phyloP scores from a whole-genome alignment of 2,113 vertebrate genomes.

The Psilopsiagon aurifrons region DNA sequence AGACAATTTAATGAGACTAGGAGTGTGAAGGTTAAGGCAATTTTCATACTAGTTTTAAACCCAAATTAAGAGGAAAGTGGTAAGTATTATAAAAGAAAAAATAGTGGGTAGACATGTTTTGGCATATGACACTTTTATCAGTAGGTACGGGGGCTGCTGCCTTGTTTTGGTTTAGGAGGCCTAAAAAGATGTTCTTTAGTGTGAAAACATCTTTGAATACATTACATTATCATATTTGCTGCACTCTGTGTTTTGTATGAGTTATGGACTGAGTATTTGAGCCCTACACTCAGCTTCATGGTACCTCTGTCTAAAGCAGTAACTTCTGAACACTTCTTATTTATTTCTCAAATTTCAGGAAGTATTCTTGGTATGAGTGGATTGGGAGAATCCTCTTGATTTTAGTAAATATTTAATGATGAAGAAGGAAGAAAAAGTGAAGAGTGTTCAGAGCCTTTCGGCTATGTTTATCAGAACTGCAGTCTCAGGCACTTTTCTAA shows the following conservation, averaged over 20 bases:
- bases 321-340: not conserved
- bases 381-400: not conserved
- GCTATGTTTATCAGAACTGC: not conserved
- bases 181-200: not conserved
- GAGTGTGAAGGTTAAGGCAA: constrained; percentile 13
- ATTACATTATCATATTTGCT: constrained; percentile 19
- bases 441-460: not conserved
- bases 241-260: not conserved
- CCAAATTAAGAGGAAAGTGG: not conserved
- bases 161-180: not conserved
- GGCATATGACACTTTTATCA: not conserved
- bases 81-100: not conserved
- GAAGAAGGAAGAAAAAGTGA: not conserved
- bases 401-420: not conserved
- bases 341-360: not conserved
- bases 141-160: not conserved
- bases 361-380: not conserved
- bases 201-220: constrained; percentile 9
- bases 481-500: not conserved
- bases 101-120: not conserved
- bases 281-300: not conserved
- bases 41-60: constrained; percentile 45
- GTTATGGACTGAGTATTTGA: not conserved
- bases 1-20: not conserved
- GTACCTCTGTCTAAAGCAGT: not conserved